Percentiles rank a stretch among this genome's conserved stretches.
Conservation (phyloP, 2,888 invertebrate species). For the Papilio protenor region DNA sequence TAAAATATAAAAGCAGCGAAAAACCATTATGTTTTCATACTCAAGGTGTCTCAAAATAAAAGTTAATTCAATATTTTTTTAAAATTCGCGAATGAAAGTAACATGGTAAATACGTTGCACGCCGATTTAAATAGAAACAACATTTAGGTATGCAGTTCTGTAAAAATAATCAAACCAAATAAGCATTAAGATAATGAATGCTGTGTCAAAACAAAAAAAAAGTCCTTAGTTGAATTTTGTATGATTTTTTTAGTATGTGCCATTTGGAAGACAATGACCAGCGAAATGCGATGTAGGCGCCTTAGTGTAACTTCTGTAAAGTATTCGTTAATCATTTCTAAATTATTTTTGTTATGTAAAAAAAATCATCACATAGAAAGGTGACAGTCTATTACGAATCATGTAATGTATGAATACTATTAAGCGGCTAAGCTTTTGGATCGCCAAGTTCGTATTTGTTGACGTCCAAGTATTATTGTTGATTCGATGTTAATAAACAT, state of each 20-base stretch:
- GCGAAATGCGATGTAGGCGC: not conserved
- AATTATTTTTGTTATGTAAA: not conserved
- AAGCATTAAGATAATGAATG: not conserved
- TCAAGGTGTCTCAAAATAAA: too few species aligned
- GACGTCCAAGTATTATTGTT: conserved; percentile 38
- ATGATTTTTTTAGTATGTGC: conserved; percentile 10
- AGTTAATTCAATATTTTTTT: too few species aligned
- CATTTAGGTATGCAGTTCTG: not conserved
- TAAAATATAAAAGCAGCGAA: not conserved
- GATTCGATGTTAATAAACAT: conserved; percentile 37
- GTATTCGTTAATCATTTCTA: not conserved
- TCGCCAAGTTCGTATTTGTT: conserved; percentile 3
- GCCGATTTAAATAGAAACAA: not conserved
- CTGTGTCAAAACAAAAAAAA: not conserved
- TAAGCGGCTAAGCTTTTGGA: conserved; percentile 7
- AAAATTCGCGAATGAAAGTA: not conserved
- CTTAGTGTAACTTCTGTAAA: not conserved
- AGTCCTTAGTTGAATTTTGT: not conserved
- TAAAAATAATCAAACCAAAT: not conserved
- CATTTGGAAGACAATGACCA: conserved; percentile 2
- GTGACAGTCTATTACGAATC: not conserved
- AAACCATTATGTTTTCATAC: not conserved
- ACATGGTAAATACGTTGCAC: not conserved
- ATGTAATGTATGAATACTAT: not conserved
- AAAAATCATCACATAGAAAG: not conserved